These are phyloP conservation scores for Prorops nasuta DNA, from an alignment of 1,140 invertebrate genomes.

Conservation along the genomic window DNA sequence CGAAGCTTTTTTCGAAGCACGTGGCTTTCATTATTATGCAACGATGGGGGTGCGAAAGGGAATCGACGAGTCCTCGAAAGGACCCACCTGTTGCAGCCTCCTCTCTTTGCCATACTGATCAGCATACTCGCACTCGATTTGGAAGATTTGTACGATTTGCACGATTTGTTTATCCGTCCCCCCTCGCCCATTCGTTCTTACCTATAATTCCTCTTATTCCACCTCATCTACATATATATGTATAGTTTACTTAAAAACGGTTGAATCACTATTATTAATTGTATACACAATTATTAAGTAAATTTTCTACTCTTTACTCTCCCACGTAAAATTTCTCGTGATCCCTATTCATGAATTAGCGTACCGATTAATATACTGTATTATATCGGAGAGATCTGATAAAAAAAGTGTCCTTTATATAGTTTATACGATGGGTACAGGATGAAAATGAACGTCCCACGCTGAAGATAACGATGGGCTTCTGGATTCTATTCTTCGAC, in stretches of 20 bases:
- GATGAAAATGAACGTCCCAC: too few relatives aligned
- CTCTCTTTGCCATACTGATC: constrained; percentile 11
- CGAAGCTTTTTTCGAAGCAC: constrained; percentile 17
- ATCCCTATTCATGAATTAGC: too few relatives aligned
- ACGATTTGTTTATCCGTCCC: neutral
- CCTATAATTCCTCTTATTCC: neutral
- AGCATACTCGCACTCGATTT: constrained; percentile 2
- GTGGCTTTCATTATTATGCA: constrained; percentile 32
- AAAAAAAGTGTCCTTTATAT: too few relatives aligned
- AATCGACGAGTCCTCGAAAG: constrained; percentile 32
- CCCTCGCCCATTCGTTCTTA: neutral
- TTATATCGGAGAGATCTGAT: too few relatives aligned
- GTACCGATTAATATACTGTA: too few relatives aligned
- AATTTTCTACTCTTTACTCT: too few relatives aligned
- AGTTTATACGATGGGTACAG: too few relatives aligned
- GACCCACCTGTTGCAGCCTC: constrained; percentile 47
- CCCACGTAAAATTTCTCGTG: too few relatives aligned
- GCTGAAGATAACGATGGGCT: constrained; percentile 13
- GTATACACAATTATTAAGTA: too few relatives aligned
- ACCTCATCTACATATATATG: too few relatives aligned
- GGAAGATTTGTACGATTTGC: neutral
- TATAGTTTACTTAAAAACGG: too few relatives aligned
- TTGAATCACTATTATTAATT: too few relatives aligned
- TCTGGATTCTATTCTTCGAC: constrained; percentile 2
- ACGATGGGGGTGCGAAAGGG: constrained; percentile 26